These are phyloP conservation scores for Ctenochaetus hawaiiensis DNA, from an alignment of 2,797 vertebrate genomes.

Conservation along the genomic window DNA sequence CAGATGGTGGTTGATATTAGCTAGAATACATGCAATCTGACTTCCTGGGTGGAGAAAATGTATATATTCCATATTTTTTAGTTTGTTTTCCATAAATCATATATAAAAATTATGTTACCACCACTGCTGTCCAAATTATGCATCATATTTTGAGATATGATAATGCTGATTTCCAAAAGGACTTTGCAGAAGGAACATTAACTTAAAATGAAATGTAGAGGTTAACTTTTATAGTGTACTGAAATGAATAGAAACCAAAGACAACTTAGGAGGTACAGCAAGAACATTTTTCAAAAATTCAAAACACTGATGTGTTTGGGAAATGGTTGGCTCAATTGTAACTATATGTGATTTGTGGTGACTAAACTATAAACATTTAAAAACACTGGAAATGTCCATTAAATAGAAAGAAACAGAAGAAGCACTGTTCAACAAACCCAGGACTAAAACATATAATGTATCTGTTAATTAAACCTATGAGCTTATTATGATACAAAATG, in stretches of 20 bases:
- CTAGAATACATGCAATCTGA: no score
- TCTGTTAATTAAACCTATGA: background rate
- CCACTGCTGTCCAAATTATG: background rate
- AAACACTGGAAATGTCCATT: conserved; percentile 9
- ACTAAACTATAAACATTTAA: background rate
- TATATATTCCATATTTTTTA: background rate
- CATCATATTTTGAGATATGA: background rate
- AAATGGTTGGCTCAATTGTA: conserved; percentile 1
- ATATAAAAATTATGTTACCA: background rate
- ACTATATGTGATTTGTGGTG: conserved; percentile 2
- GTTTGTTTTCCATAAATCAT: background rate
- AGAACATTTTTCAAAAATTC: background rate
- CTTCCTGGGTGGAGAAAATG: background rate
- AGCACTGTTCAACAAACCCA: background rate
- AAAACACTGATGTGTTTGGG: conserved; percentile 8
- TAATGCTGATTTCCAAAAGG: conserved; percentile 12
- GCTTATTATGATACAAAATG: background rate
- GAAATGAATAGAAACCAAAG: conserved; percentile 12
- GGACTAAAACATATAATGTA: background rate
- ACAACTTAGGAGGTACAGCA: background rate
- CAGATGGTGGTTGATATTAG: background rate
- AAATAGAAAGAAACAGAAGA: background rate
- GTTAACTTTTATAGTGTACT: background rate
- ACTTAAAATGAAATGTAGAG: background rate
- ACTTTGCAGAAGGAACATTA: background rate